phyloP scores from a whole-genome alignment of 2,113 vertebrate genomes.

The Ellobius talpinus region DNA sequence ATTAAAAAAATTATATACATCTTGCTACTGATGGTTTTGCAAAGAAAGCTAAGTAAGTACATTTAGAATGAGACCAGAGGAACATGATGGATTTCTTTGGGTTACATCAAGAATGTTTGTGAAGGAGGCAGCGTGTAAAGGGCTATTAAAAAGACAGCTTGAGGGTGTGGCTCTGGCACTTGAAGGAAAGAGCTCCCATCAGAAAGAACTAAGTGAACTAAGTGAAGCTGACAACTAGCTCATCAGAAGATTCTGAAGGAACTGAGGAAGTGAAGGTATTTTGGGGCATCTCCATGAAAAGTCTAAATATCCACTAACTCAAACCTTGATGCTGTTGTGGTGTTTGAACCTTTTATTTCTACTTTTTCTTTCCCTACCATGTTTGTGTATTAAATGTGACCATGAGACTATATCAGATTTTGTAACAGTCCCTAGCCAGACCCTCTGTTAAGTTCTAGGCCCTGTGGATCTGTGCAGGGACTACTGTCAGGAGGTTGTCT shows the following conservation, averaged over 20 bases:
- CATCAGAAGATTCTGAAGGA: not conserved
- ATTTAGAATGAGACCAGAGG: not conserved
- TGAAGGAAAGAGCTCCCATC: not conserved
- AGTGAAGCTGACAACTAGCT: not conserved
- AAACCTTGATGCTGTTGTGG: not conserved
- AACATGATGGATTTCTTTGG: not conserved
- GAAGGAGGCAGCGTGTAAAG: slow-evolving; percentile 15
- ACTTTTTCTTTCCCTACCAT: not conserved
- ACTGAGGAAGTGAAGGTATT: not conserved
- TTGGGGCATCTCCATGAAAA: not conserved
- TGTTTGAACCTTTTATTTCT: not conserved
- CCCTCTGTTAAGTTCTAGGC: not conserved
- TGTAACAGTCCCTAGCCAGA: not conserved
- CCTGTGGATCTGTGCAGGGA: not conserved
- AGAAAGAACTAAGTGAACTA: not conserved
- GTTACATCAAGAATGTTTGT: not conserved
- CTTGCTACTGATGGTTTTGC: not conserved
- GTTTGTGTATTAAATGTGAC: not conserved
- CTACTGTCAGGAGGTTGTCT: not conserved
- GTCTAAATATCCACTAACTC: not conserved
- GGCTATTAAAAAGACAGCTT: slow-evolving; percentile 24
- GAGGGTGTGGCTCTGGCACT: not conserved
- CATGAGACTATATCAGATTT: not conserved
- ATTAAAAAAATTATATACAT: not conserved
- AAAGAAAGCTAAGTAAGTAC: slow-evolving; percentile 1